Conservation (phyloP, 92 coral and sea anemone genomes). For the Umimayanthus chanpuru region DNA sequence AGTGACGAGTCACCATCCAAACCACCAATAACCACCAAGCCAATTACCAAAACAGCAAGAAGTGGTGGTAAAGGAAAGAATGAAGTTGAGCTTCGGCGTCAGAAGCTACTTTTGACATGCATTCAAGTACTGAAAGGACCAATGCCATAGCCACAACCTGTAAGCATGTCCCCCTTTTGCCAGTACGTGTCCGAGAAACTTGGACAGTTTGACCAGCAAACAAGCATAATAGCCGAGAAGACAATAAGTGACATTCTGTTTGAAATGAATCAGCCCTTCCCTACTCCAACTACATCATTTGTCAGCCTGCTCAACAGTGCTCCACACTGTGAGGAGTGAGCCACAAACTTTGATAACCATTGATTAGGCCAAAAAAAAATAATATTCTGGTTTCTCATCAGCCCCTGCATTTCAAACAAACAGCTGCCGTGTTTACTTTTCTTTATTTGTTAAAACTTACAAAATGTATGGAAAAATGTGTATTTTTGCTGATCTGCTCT, state of each 20-base stretch:
- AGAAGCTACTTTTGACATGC: slow-evolving; percentile 59
- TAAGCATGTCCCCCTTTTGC: slow-evolving; percentile 21
- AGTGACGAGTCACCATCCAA: slow-evolving; percentile 19
- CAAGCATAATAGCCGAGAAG: slow-evolving; percentile 58
- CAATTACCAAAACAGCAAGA: background rate
- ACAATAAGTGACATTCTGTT: slow-evolving; percentile 50
- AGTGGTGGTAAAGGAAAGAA: background rate
- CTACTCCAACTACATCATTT: background rate
- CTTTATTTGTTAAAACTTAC: no score
- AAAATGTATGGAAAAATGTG: no score
- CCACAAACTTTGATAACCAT: background rate
- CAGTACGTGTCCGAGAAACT: slow-evolving; percentile 62
- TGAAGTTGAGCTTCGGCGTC: background rate
- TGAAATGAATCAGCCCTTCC: slow-evolving; percentile 40
- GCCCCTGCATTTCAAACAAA: no score
- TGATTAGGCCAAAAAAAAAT: no score
- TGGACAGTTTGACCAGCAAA: slow-evolving; percentile 42
- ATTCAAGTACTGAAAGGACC: slow-evolving; percentile 59
- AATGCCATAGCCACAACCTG: slow-evolving; percentile 35
- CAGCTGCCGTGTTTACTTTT: no score
- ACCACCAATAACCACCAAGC: background rate
- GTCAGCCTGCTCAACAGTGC: background rate
- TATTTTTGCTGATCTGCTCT: no score
- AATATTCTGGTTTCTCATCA: background rate
- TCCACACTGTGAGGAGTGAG: background rate